phyloP scores from a whole-genome alignment of 2,888 invertebrate genomes.

The Loripinus fragilis region DNA sequence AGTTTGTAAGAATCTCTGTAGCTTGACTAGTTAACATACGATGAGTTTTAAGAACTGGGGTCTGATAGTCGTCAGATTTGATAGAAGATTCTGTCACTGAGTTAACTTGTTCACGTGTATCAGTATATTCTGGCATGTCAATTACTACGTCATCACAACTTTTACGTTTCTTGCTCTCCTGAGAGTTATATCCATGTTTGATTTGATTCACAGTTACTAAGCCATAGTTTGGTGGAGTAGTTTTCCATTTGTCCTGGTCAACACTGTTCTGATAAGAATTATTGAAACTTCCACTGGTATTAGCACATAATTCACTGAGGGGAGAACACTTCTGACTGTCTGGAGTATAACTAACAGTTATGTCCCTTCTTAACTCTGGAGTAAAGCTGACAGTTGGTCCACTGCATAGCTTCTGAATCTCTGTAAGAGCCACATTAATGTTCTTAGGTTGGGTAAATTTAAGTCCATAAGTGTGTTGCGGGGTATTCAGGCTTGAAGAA shows the following conservation, averaged over 20 bases:
- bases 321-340: slow-evolving; percentile 35
- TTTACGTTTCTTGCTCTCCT: not conserved
- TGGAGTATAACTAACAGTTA: slow-evolving; percentile 33
- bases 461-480: not conserved
- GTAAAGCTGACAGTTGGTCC: slow-evolving; percentile 50
- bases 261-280: not conserved
- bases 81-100: not conserved
- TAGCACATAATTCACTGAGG: slow-evolving; percentile 16
- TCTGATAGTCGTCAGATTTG: slow-evolving; percentile 19
- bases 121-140: not conserved
- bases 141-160: slow-evolving; percentile 3
- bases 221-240: not conserved
- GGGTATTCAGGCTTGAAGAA: slow-evolving; percentile 15
- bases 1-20: slow-evolving; percentile 63
- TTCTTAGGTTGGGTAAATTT: slow-evolving; percentile 31
- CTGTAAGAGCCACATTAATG: slow-evolving; percentile 42
- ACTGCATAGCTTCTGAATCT: slow-evolving; percentile 53
- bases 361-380: slow-evolving; percentile 50
- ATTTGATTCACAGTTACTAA: not conserved
- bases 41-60: slow-evolving; percentile 46
- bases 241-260: not conserved
- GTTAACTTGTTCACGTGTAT: not conserved
- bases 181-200: not conserved
- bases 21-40: slow-evolving; percentile 59
- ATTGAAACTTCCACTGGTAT: slow-evolving; percentile 2